phyloP scores from a whole-genome alignment of 2,888 invertebrate genomes.

The Tuta absoluta region DNA sequence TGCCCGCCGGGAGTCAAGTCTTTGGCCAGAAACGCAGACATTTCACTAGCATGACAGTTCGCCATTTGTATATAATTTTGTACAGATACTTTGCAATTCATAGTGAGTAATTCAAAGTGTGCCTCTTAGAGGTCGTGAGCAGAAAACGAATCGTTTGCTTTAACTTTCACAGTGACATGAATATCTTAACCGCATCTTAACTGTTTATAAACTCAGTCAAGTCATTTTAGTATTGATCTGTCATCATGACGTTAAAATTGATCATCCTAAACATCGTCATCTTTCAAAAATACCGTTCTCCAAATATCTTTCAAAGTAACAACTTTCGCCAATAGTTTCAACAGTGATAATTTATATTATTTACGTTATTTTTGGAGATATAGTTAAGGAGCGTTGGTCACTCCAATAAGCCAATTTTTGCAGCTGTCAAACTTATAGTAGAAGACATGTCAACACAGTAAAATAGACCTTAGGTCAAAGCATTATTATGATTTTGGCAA shows the following conservation, averaged over 20 bases:
- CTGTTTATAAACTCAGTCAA: constrained; percentile 23
- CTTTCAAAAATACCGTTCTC: too few relatives aligned
- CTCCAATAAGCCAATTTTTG: too few relatives aligned
- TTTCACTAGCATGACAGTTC: not conserved
- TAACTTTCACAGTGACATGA: constrained; percentile 6
- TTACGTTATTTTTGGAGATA: too few relatives aligned
- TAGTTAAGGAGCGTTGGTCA: too few relatives aligned
- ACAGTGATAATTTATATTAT: too few relatives aligned
- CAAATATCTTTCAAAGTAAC: too few relatives aligned
- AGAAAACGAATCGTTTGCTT: not conserved
- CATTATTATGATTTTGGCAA: too few relatives aligned
- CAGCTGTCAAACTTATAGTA: too few relatives aligned
- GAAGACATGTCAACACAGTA: too few relatives aligned
- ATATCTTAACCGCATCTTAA: constrained; percentile 23
- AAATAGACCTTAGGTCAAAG: too few relatives aligned
- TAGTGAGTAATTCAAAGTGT: not conserved
- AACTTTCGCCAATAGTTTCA: too few relatives aligned
- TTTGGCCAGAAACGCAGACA: not conserved
- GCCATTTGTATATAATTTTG: not conserved
- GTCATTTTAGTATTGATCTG: not conserved
- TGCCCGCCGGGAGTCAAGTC: not conserved
- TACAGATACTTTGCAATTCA: not conserved
- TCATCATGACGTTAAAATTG: not conserved
- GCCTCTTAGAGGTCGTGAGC: not conserved
- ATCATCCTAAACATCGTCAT: too few relatives aligned